These are phyloP conservation scores for Muntiacus reevesi DNA, from an alignment of 2,113 vertebrate species.

Conservation along the genomic window DNA sequence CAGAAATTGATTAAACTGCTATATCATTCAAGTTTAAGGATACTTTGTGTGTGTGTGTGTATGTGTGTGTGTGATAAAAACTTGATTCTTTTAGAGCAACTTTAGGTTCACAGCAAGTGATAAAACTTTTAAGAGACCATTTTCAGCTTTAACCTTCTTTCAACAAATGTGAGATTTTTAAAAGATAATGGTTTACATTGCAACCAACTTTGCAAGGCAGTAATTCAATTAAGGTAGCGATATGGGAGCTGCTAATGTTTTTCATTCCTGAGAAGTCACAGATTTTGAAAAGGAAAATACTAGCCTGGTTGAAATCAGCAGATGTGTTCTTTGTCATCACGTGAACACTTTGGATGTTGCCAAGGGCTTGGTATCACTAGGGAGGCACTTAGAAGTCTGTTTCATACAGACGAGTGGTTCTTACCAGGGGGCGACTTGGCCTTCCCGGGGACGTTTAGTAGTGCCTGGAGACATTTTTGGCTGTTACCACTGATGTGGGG, in stretches of 20 bases:
- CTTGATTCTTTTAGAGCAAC: neutral
- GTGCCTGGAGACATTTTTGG: neutral
- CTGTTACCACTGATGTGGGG: neutral
- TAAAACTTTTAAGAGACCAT: neutral
- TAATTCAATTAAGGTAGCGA: neutral
- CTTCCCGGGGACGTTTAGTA: neutral
- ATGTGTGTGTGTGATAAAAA: neutral
- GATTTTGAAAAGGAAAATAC: neutral
- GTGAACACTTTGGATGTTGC: neutral
- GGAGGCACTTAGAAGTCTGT: neutral
- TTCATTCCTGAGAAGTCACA: neutral
- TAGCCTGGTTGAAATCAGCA: neutral
- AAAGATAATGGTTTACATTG: neutral
- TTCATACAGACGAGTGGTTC: neutral
- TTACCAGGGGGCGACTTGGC: accelerated
- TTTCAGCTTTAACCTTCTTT: neutral
- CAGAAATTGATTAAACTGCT: neutral
- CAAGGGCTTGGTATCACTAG: neutral
- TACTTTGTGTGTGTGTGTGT: neutral
- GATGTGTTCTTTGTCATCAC: neutral
- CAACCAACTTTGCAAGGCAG: neutral
- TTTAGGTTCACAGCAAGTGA: neutral
- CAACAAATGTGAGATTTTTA: neutral
- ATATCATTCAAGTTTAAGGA: neutral
- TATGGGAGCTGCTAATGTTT: neutral